Conservation (phyloP, 2,113 vertebrate species). For the Oncorhynchus tshawytscha region DNA sequence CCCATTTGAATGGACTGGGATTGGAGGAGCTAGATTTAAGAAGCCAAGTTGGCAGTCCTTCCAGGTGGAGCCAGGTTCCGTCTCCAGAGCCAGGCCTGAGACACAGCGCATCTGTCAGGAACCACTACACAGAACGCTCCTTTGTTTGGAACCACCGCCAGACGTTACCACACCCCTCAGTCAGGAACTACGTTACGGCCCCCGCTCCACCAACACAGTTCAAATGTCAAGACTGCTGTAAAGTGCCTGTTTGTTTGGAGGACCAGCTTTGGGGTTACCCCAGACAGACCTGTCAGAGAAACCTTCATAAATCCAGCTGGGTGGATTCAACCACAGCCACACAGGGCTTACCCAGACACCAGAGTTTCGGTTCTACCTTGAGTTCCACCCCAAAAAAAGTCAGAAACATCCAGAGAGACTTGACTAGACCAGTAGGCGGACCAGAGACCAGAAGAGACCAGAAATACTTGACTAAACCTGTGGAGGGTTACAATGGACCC, state of each 20-base stretch:
- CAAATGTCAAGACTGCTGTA: conserved; percentile 56
- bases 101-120: conserved; percentile 51
- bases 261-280: conserved; percentile 56
- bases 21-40: conserved; percentile 41
- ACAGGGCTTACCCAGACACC: conserved; percentile 37
- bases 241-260: conserved; percentile 51
- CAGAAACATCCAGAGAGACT: conserved; percentile 54
- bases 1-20: conserved; percentile 47
- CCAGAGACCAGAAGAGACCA: conserved; percentile 19
- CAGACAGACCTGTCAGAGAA: conserved; percentile 48
- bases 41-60: conserved; percentile 45
- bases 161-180: conserved; percentile 42
- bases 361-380: conserved; percentile 42
- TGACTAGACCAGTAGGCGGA: conserved; percentile 11
- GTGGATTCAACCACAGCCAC: conserved; percentile 33
- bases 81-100: conserved; percentile 42
- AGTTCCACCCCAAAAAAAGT: conserved; percentile 47
- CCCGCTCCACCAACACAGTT: conserved; percentile 37
- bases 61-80: conserved; percentile 45
- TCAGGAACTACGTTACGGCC: conserved; percentile 54
- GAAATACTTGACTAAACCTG: conserved; percentile 10
- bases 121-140: conserved; percentile 48
- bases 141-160: conserved; percentile 42
- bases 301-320: conserved; percentile 56
- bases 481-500: conserved; percentile 45